Percentiles rank a stretch among this genome's conserved stretches.
phyloP scores from a whole-genome alignment of 1,140 invertebrate species.

The Streblospio benedicti region DNA sequence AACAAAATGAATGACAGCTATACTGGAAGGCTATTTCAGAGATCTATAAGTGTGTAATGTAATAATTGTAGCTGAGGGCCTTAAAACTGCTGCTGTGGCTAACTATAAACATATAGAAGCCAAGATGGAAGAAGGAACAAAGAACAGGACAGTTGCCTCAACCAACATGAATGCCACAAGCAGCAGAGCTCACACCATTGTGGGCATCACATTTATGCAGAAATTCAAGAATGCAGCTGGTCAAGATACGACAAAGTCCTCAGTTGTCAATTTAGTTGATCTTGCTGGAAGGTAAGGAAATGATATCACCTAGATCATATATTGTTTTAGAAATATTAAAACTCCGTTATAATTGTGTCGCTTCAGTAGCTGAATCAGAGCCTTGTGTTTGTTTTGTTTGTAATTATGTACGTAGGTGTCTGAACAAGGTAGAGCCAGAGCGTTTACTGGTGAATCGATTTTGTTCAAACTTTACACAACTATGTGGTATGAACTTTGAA shows the following conservation, averaged over 20 bases:
- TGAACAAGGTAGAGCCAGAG: too few relatives aligned
- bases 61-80: conserved; percentile 51
- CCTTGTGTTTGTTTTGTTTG: too few relatives aligned
- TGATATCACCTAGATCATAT: not conserved
- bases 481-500: too few relatives aligned
- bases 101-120: conserved; percentile 53
- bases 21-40: too few relatives aligned
- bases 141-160: conserved; percentile 55
- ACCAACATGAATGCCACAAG: conserved; percentile 63
- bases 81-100: conserved; percentile 50
- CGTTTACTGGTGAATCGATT: too few relatives aligned
- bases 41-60: too few relatives aligned
- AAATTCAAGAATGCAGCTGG: conserved; percentile 51
- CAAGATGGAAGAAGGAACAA: conserved; percentile 55
- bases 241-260: conserved; percentile 53
- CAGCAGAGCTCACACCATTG: conserved; percentile 58
- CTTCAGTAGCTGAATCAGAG: too few relatives aligned
- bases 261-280: conserved; percentile 56
- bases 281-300: conserved; percentile 55
- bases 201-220: conserved; percentile 55
- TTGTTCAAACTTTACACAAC: too few relatives aligned
- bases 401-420: too few relatives aligned
- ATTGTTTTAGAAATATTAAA: too few relatives aligned
- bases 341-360: too few relatives aligned
- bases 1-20: too few relatives aligned